Evolutionary conservation across 2,888 invertebrate genomes (phyloP), one percentile per base, ranked within the genome.

Genomic region (Chrysotoxum bicinctum): DNA sequence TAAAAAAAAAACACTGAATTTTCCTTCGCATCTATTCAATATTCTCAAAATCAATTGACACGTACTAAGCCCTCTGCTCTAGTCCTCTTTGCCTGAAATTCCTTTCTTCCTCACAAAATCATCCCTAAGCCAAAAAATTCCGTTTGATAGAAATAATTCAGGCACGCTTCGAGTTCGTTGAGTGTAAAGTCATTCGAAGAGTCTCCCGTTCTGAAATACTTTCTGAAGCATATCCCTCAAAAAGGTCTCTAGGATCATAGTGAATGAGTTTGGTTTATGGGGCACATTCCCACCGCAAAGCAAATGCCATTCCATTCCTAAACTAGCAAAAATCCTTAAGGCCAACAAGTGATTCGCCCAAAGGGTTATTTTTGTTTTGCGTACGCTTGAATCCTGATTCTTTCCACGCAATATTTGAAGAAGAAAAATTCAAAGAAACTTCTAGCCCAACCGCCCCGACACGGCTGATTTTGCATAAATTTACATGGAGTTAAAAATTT

Each of bases 381-480:
- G n/a, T 21, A 50, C 23, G n/a, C 23, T 23, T 50, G 21, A 30
- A 4, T 64, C 30, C 14, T 40, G 64, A 66, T 62, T 62, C 43
- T 19, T 26, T 14, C 30, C 30, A 64, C 66, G 52, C 68, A 78
- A 43, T 32, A 1, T 56, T 19, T 6, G 30, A 2, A 7, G n/a
- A 23, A n/a, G 26, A 40, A 26, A 58, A 70, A 5, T 2, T 16
- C 14, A 19, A 60, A 77, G 32, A 30, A 62, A 69, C 56, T 43
- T 70, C 23, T 23, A 37, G 8, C 40, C 56, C 66, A 10, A 72
- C 68, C 37, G 6, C 50, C 6, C 26, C 43, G 64, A 45, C 37
- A 45, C 64, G 43, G 69, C 64, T 78, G 56, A 66, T 79, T 79
- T 58, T 60, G 74, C 69, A 84, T 84, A 79, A 21, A 78, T 84